Conservation (phyloP, 1,140 invertebrate species). For the Zaprionus camerounensis region DNA sequence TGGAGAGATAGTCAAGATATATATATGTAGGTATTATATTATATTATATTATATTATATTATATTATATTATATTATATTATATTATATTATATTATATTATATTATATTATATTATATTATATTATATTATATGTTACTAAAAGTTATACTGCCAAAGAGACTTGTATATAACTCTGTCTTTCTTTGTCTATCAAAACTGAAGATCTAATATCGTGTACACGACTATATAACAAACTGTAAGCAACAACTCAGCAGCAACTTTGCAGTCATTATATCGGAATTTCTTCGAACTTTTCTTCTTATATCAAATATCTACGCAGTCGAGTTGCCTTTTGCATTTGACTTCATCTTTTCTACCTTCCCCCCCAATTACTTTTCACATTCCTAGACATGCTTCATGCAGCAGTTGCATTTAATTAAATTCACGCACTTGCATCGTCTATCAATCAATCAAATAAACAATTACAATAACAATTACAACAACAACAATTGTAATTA, state of each 20-base stretch:
- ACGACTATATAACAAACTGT: neutral
- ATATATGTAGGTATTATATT: no score
- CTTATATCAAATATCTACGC: conserved; percentile 1
- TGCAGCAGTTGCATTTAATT: conserved; percentile 53
- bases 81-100: no score
- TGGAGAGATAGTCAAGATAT: no score
- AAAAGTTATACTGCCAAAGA: no score
- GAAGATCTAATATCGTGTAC: neutral
- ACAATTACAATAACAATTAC: neutral
- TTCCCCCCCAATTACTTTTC: neutral
- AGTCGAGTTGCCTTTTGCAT: neutral
- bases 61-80: no score
- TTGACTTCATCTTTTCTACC: neutral
- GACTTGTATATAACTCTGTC: no score
- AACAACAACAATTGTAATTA: neutral
- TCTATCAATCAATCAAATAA: conserved; percentile 40
- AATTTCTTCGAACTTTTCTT: neutral
- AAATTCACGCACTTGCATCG: conserved; percentile 46
- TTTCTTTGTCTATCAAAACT: no score
- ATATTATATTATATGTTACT: no score
- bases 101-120: no score
- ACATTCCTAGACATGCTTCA: neutral
- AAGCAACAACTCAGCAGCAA: neutral
- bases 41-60: no score
- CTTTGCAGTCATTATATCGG: neutral